These are phyloP conservation scores for Eptesicus fuscus DNA, from an alignment of 2,113 vertebrate species.

Conservation along the genomic window DNA sequence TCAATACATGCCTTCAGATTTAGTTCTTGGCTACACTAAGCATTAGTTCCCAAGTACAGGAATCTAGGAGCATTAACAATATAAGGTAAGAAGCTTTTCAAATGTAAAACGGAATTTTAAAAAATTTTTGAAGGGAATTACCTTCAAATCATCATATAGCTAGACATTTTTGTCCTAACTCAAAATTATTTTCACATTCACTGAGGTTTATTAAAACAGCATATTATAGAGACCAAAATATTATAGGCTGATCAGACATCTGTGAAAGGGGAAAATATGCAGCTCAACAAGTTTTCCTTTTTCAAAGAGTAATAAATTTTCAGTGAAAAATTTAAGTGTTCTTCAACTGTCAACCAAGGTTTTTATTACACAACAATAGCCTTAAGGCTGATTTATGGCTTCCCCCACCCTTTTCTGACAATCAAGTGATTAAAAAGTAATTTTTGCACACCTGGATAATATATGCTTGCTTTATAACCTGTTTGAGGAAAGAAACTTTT, in stretches of 20 bases:
- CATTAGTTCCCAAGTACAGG: neutral
- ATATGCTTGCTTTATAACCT: conserved; percentile 74
- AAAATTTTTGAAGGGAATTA: neutral
- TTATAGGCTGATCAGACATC: conserved; percentile 47
- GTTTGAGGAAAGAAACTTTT: conserved; percentile 63
- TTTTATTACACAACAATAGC: conserved; percentile 68
- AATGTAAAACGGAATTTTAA: neutral
- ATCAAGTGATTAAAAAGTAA: conserved; percentile 72
- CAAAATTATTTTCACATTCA: conserved; percentile 20
- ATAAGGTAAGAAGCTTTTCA: neutral
- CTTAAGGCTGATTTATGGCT: conserved; percentile 82
- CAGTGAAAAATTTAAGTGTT: conserved; percentile 79
- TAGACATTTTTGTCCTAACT: neutral
- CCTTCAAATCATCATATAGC: neutral
- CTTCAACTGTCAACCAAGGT: conserved; percentile 80
- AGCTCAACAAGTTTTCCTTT: conserved; percentile 77
- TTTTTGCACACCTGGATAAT: conserved; percentile 80
- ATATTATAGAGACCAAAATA: conserved; percentile 63
- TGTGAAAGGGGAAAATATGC: conserved; percentile 78
- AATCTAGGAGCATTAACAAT: neutral
- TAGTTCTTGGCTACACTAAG: neutral
- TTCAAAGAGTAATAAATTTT: conserved; percentile 81
- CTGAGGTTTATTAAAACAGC: conserved; percentile 44
- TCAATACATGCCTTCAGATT: neutral
- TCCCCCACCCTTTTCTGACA: conserved; percentile 70